Base-by-base conservation (phyloP, 2,113 vertebrate species). In the Parotia lawesii region DNA sequence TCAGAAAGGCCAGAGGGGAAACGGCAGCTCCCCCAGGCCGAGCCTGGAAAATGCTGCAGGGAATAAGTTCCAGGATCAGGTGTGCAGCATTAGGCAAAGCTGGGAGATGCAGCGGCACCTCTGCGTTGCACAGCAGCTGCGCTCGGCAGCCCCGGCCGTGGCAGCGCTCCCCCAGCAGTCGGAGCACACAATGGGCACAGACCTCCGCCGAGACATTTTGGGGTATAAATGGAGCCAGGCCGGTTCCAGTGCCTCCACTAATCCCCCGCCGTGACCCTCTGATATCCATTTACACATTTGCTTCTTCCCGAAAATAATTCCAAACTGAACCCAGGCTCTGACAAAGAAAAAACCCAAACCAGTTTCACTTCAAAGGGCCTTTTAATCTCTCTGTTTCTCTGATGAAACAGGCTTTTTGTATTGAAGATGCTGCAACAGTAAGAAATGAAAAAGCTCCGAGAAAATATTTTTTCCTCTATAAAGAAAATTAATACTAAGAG, bases 331-430 rank as follows among this genome's bases (percentile, higher is more conserved):
- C 71, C 78, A 12, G 81, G 85, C 85, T 82, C 74, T 70, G 84
- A 94, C 92, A 95, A 96, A 94, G 89, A 35, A 47, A 74, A 96
- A 90, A 93, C 38, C 84, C 85, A 92, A 94, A 96, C 61, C 82
- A 61, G 95, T 94, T 95, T 90, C 88, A 94, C 93, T 93, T 96
- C 90, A 96, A 96, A 95, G 94, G 58, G 74, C 48, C 87, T 90
- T 95, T 95, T 95, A 93, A 95, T 95, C 95, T 93, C 85, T 57
- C 61, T 10, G 40, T 86, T 60, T 22, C 75, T 75, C 77, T 58
- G 91, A 88, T 93, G 88, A 94, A 94, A 91, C 13, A 2, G 60
- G 45, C 85, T 88, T 82, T 91, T 86, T 94, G 85, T 91, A 62
- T 31, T 56, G 67, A 87, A 91, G 87, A 93, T 94, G 83, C 69